Percentiles rank a stretch among this genome's conserved stretches.
phyloP scores from a whole-genome alignment of 1,140 invertebrate genomes.

The Magallana gigas region DNA sequence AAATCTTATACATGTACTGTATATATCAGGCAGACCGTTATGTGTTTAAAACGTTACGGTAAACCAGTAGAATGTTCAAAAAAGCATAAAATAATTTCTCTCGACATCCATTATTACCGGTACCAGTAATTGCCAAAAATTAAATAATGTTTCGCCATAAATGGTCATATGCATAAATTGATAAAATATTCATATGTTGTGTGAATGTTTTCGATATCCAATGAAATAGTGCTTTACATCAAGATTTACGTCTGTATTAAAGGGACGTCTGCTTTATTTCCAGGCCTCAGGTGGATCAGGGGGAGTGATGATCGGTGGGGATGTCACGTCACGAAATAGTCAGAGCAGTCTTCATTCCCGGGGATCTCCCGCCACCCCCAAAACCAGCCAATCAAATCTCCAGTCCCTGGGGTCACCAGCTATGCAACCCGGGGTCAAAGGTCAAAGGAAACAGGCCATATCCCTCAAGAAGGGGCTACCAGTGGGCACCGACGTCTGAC shows the following conservation, averaged over 20 bases:
- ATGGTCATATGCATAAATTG: too few relatives aligned
- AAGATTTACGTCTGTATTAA: too few relatives aligned
- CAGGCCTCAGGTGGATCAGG: conserved; percentile 72
- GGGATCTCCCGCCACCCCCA: conserved; percentile 55
- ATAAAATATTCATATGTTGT: too few relatives aligned
- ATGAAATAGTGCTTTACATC: neutral
- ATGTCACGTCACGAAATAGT: conserved; percentile 58
- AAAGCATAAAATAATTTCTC: too few relatives aligned
- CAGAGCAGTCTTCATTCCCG: conserved; percentile 53
- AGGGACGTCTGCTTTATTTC: neutral
- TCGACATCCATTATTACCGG: too few relatives aligned
- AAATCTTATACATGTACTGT: neutral
- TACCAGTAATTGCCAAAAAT: too few relatives aligned
- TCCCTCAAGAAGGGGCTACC: conserved; percentile 59
- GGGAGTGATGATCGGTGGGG: conserved; percentile 69
- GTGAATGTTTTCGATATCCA: too few relatives aligned
- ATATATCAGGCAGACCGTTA: too few relatives aligned
- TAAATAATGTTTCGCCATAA: too few relatives aligned
- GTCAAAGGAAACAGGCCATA: conserved; percentile 29
- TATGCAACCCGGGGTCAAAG: conserved; percentile 47
- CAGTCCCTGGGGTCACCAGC: conserved; percentile 47
- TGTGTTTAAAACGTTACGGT: too few relatives aligned
- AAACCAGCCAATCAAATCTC: conserved; percentile 54
- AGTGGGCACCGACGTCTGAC: conserved; percentile 73
- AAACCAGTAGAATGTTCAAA: too few relatives aligned